phyloP scores from a whole-genome alignment of 2,888 invertebrate species.

The Noctua pronuba region DNA sequence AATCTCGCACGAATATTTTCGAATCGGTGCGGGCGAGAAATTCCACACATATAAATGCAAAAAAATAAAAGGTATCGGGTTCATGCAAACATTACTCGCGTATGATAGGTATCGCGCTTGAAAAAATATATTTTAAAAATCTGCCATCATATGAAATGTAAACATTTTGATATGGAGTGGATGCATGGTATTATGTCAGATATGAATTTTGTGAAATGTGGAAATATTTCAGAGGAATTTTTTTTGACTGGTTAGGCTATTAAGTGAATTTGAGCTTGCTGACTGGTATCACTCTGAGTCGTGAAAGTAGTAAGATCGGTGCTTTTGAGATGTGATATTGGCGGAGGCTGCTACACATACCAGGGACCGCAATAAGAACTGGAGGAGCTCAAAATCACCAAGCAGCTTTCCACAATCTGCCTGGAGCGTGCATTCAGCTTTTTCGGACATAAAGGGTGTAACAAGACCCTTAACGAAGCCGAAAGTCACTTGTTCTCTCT shows the following conservation, averaged over 20 bases:
- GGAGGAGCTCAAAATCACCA: no score
- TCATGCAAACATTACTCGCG: constrained; percentile 25
- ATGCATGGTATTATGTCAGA: neutral
- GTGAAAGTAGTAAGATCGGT: no score
- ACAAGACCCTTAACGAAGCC: no score
- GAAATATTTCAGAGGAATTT: constrained; percentile 6
- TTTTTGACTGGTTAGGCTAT: neutral
- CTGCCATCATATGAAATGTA: constrained; percentile 30
- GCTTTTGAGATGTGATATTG: no score
- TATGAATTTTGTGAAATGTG: constrained; percentile 15
- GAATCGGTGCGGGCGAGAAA: neutral
- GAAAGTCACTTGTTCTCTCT: no score
- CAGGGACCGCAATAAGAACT: no score
- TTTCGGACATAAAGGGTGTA: no score
- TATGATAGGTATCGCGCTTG: constrained; percentile 7
- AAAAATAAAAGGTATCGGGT: constrained; percentile 31
- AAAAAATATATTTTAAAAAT: constrained; percentile 46
- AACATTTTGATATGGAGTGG: constrained; percentile 39
- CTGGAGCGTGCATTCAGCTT: no score
- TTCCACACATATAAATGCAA: neutral
- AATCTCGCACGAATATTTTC: neutral
- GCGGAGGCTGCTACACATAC: no score
- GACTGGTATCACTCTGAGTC: neutral
- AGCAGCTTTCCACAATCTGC: no score
- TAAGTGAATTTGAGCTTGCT: neutral